Evolutionary conservation across 2,888 invertebrate species (phyloP).

Genomic region (Aphrophora alni): DNA sequence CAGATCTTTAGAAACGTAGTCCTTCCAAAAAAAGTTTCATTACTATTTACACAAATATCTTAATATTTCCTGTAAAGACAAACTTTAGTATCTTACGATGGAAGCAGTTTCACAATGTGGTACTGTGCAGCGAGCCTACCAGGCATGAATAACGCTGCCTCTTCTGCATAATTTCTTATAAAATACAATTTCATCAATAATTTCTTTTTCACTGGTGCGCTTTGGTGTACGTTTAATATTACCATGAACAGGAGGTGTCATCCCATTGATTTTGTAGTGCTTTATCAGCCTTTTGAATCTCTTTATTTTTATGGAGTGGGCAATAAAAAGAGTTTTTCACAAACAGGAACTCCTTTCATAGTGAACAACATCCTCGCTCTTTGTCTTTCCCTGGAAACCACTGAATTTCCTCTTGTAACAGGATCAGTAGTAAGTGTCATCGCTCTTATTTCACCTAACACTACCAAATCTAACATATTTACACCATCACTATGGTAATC

Average conservation of each 20-base stretch:
- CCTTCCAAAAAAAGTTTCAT: background rate
- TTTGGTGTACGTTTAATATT: slow-evolving; percentile 3
- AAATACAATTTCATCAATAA: slow-evolving; percentile 19
- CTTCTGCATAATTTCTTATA: slow-evolving; percentile 12
- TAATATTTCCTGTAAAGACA: slow-evolving; percentile 1
- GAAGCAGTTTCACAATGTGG: slow-evolving; percentile 23
- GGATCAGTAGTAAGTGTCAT: no score
- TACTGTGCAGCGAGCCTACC: background rate
- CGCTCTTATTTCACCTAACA: no score
- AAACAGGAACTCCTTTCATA: no score
- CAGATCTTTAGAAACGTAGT: slow-evolving; percentile 17
- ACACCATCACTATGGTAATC: no score
- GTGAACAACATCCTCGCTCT: no score
- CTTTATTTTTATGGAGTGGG: slow-evolving; percentile 25
- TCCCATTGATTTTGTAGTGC: slow-evolving; percentile 17
- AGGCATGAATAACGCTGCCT: no score
- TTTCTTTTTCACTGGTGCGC: background rate
- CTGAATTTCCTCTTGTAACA: no score
- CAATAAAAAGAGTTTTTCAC: no score
- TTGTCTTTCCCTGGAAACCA: no score
- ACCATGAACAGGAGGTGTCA: slow-evolving; percentile 19
- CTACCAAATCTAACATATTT: no score
- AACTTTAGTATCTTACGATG: slow-evolving; percentile 22
- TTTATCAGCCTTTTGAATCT: slow-evolving; percentile 22
- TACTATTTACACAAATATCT: slow-evolving; percentile 11